phyloP scores from a whole-genome alignment of 2,113 vertebrate species.

The Hemiprocne comata region DNA sequence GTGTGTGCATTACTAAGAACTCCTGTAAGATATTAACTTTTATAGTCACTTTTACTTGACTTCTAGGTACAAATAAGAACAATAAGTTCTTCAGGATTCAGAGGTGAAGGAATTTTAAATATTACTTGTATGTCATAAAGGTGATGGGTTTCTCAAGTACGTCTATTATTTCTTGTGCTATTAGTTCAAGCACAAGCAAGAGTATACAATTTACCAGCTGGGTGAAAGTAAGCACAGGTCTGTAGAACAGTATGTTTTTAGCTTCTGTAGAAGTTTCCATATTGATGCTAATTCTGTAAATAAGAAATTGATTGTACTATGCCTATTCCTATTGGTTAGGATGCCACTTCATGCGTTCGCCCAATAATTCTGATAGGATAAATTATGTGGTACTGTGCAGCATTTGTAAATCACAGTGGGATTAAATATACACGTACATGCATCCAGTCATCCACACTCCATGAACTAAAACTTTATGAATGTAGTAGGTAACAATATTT shows the following conservation, averaged over 20 bases:
- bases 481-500: neutral
- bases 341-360: neutral
- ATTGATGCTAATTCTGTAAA: neutral
- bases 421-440: neutral
- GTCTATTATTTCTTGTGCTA: neutral
- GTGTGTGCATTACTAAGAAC: neutral
- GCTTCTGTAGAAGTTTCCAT: neutral
- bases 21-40: neutral
- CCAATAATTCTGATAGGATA: neutral
- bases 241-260: neutral
- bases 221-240: neutral
- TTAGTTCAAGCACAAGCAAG: neutral
- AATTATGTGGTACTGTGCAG: neutral
- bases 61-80: neutral
- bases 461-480: neutral
- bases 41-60: neutral
- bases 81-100: neutral
- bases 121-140: neutral
- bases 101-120: neutral
- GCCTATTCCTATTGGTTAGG: neutral
- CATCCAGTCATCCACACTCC: neutral
- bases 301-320: neutral
- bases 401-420: neutral
- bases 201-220: neutral
- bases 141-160: neutral